Percentiles rank a stretch among this genome's conserved stretches.
These are phyloP conservation scores for Antheraea assamensis DNA, from an alignment of 2,888 invertebrate species.

Conservation along the genomic window DNA sequence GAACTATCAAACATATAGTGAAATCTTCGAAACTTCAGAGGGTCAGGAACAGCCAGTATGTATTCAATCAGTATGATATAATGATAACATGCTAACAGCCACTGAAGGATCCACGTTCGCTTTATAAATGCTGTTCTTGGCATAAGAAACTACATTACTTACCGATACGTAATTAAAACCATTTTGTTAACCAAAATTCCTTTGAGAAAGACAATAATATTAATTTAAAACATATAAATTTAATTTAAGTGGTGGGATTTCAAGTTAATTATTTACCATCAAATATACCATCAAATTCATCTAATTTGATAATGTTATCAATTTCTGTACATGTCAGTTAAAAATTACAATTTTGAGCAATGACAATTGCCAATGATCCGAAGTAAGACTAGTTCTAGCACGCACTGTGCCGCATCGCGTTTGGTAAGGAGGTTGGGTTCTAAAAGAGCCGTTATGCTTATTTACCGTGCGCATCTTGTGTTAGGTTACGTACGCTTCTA, in stretches of 20 bases:
- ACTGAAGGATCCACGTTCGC: background rate
- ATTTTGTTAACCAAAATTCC: no score
- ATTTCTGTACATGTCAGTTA: slow-evolving; percentile 53
- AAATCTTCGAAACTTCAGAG: background rate
- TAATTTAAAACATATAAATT: no score
- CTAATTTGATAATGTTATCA: no score
- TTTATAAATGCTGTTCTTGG: background rate
- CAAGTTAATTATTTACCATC: no score
- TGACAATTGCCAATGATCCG: slow-evolving; percentile 80
- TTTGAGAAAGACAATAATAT: no score
- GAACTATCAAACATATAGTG: background rate
- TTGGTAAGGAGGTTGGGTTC: slow-evolving; percentile 60
- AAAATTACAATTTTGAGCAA: slow-evolving; percentile 77
- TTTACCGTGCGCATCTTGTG: slow-evolving; percentile 79
- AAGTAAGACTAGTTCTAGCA: slow-evolving; percentile 62
- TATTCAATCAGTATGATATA: background rate
- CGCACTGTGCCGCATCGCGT: slow-evolving; percentile 37
- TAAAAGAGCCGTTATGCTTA: slow-evolving; percentile 79
- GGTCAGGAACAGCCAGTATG: background rate
- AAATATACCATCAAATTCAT: no score
- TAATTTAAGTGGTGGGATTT: no score
- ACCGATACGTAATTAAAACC: no score
- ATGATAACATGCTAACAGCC: background rate
- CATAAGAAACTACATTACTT: background rate
- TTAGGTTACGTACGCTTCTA: slow-evolving; percentile 67